Conservation (phyloP, 2,888 invertebrate species). For the Acanthosepion esculentum region DNA sequence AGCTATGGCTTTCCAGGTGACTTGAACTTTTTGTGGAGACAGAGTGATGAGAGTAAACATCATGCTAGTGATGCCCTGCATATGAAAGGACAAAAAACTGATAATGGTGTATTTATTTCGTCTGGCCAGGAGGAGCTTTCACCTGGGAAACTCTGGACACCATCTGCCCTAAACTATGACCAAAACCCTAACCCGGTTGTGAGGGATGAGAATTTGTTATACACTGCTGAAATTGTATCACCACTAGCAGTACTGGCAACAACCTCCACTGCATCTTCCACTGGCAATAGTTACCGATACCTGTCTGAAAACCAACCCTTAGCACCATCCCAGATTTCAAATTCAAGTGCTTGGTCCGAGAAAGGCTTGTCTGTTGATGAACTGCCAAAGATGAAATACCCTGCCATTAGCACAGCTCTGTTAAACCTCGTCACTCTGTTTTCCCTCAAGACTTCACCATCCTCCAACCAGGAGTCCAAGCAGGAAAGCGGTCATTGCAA, state of each 20-base stretch:
- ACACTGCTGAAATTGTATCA: background rate
- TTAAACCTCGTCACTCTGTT: conserved; percentile 34
- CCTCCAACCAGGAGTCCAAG: background rate
- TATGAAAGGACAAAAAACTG: background rate
- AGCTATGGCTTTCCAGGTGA: background rate
- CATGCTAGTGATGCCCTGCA: background rate
- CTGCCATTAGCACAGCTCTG: conserved; percentile 34
- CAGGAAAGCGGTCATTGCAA: background rate
- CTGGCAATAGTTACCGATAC: background rate
- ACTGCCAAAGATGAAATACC: background rate
- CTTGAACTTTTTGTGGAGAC: background rate
- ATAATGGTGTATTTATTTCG: background rate
- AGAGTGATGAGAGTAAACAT: background rate
- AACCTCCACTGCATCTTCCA: background rate
- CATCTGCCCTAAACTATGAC: background rate
- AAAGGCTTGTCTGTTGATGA: background rate
- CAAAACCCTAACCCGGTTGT: too few species aligned
- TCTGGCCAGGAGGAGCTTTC: background rate
- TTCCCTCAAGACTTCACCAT: conserved; percentile 13
- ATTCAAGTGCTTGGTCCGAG: background rate
- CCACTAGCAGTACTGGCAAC: background rate
- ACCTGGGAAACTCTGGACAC: background rate
- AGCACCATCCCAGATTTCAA: background rate
- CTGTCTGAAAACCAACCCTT: background rate
- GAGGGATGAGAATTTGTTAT: background rate